Conservation (phyloP, 2,888 invertebrate species). For the Timandra comae region DNA sequence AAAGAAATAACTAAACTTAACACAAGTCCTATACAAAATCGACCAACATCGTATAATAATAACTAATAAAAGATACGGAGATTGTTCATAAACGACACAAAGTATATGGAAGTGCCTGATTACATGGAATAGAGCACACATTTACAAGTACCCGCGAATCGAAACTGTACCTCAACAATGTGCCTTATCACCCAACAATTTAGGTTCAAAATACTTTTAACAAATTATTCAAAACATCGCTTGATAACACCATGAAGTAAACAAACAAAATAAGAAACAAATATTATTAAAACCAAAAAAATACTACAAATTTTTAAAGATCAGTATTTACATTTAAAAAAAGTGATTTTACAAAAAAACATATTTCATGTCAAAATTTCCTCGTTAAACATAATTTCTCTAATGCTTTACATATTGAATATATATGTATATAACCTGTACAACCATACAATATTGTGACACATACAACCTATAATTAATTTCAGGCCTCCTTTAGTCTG, state of each 20-base stretch:
- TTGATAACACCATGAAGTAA: no score
- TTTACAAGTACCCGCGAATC: no score
- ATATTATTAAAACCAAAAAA: no score
- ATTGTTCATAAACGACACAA: slow-evolving; percentile 33
- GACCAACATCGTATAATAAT: slow-evolving; percentile 42
- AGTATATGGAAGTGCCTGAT: slow-evolving; percentile 40
- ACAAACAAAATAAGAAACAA: no score
- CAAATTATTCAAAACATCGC: no score
- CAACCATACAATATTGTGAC: slow-evolving; percentile 53
- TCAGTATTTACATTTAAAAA: slow-evolving; percentile 24
- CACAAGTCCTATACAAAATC: slow-evolving; percentile 57
- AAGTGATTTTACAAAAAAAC: slow-evolving; percentile 30
- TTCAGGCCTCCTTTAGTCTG: slow-evolving; percentile 65
- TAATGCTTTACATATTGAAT: slow-evolving; percentile 52
- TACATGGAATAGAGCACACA: slow-evolving; percentile 28
- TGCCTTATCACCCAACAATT: no score
- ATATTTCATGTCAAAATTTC: slow-evolving; percentile 39
- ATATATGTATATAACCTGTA: slow-evolving; percentile 53
- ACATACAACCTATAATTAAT: slow-evolving; percentile 25
- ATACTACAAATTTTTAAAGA: no score
- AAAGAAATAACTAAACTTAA: slow-evolving; percentile 56
- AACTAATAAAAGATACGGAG: slow-evolving; percentile 35
- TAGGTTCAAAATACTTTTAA: no score
- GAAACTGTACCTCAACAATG: no score
- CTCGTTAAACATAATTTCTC: slow-evolving; percentile 57